Percentiles rank a stretch among this genome's conserved stretches.
These are phyloP conservation scores for Enteromius unitaeniatus DNA, from an alignment of 2,797 vertebrate species.

Conservation along the genomic window DNA sequence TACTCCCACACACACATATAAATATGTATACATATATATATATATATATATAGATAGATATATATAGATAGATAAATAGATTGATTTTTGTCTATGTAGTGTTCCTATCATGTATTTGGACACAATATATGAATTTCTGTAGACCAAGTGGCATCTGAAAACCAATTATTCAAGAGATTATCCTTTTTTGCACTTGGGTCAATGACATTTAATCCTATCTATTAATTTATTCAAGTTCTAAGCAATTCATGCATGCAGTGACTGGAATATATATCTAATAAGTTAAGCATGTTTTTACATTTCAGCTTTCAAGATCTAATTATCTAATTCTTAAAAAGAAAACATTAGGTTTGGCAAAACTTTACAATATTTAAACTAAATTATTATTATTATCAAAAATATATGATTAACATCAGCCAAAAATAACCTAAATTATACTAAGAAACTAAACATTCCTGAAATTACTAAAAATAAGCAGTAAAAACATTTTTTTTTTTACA, in stretches of 20 bases:
- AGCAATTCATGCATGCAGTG: not conserved
- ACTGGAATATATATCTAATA: not conserved
- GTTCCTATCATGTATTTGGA: not conserved
- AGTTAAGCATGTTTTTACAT: not conserved
- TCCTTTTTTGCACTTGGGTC: not conserved
- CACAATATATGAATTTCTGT: not conserved
- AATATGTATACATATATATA: not conserved
- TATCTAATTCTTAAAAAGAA: not conserved
- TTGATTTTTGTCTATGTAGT: not conserved
- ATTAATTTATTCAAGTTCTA: not conserved
- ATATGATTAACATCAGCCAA: too few species aligned
- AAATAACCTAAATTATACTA: too few species aligned
- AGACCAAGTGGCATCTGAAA: not conserved
- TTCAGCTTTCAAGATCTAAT: not conserved
- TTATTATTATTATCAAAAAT: too few species aligned
- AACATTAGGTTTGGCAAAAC: too few species aligned
- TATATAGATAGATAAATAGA: too few species aligned
- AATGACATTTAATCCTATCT: not conserved
- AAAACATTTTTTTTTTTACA: too few species aligned
- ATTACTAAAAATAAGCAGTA: too few species aligned
- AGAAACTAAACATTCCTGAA: too few species aligned
- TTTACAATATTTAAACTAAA: too few species aligned
- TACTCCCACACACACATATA: conserved; percentile 23
- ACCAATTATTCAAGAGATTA: not conserved
- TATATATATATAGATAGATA: not conserved